These are phyloP conservation scores for Piprites chloris DNA, from an alignment of 2,113 vertebrate genomes.

Conservation along the genomic window DNA sequence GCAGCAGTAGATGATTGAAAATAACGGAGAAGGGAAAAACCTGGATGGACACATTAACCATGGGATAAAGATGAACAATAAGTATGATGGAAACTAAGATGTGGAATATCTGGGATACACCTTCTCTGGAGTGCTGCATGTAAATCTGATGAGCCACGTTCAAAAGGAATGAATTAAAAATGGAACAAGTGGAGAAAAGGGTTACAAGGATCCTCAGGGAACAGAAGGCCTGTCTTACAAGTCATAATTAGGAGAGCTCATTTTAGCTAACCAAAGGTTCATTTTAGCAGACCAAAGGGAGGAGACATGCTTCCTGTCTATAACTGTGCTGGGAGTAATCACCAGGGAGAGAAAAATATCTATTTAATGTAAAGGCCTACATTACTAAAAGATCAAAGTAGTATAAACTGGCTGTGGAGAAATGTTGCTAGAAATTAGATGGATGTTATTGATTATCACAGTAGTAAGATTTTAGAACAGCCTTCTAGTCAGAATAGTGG, in stretches of 20 bases:
- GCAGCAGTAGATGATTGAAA: not conserved
- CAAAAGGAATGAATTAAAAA: slow-evolving; percentile 57
- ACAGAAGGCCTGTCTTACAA: slow-evolving; percentile 15
- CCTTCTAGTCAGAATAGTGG: not conserved
- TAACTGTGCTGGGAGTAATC: not conserved
- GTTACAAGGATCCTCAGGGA: slow-evolving; percentile 29
- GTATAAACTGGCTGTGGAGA: not conserved
- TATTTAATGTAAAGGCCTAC: slow-evolving; percentile 21
- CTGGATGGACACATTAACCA: not conserved
- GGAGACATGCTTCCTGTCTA: not conserved
- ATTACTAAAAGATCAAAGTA: slow-evolving; percentile 35
- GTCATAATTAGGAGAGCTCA: slow-evolving; percentile 32
- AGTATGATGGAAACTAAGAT: not conserved
- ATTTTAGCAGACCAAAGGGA: slow-evolving; percentile 31
- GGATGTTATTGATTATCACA: not conserved
- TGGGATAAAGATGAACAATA: not conserved
- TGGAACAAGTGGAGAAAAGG: not conserved
- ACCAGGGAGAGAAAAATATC: slow-evolving; percentile 9
- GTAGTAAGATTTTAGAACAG: not conserved
- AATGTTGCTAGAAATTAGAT: slow-evolving; percentile 7
- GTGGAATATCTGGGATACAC: not conserved
- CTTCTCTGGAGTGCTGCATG: not conserved
- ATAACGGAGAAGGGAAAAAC: not conserved
- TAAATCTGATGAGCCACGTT: not conserved
- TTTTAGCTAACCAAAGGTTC: slow-evolving; percentile 53